Evolutionary conservation across 2,888 invertebrate genomes (phyloP).

Genomic region (Himalopsyche tibetana): DNA sequence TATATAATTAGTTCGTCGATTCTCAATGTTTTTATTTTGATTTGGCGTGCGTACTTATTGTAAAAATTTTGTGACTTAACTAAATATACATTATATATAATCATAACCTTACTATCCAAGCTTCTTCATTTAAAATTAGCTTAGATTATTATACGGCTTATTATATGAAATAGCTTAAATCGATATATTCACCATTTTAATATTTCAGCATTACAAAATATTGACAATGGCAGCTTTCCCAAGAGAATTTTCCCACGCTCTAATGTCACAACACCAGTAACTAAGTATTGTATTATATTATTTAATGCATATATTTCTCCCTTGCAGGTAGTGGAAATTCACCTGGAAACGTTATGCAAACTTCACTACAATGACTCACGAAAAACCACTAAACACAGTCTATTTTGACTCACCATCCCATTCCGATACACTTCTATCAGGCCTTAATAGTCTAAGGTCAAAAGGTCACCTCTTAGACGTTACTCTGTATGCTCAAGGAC

Average conservation of each 20-base stretch:
- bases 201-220: neutral
- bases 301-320: neutral
- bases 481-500: constrained; percentile 81
- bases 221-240: constrained; percentile 12
- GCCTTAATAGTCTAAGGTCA: constrained; percentile 79
- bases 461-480: constrained; percentile 82
- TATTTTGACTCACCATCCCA: constrained; percentile 78
- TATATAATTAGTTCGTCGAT: too few species aligned
- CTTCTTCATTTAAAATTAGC: too few species aligned
- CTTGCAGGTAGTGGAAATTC: neutral
- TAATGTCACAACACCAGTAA: neutral
- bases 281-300: too few species aligned
- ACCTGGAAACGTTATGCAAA: neutral
- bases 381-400: constrained; percentile 72
- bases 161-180: neutral
- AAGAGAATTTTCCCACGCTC: constrained; percentile 23
- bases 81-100: too few species aligned
- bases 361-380: constrained; percentile 66
- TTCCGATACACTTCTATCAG: constrained; percentile 76
- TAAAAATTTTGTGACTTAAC: too few species aligned
- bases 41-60: too few species aligned
- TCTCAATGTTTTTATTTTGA: too few species aligned
- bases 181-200: neutral
- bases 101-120: too few species aligned
- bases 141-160: neutral